Evolutionary conservation across 2,797 vertebrate genomes (phyloP).

Genomic region (Rhinoraja longicauda): DNA sequence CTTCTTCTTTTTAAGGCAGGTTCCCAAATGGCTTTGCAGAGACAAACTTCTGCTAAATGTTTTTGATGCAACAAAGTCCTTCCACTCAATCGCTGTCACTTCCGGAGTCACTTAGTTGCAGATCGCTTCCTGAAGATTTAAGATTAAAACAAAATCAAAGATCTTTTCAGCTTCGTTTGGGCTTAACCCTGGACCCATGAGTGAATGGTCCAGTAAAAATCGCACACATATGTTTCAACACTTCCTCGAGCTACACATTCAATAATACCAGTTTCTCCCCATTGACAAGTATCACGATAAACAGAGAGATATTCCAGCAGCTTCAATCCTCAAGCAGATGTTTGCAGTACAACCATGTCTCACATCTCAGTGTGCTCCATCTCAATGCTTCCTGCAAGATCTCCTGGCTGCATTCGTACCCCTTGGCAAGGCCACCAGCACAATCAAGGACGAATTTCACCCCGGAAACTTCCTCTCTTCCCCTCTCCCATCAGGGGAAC

Average conservation of each 20-base stretch:
- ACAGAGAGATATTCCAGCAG: not conserved
- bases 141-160: slow-evolving; percentile 39
- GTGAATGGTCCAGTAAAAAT: not conserved
- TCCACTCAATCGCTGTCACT: slow-evolving; percentile 86
- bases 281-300: not conserved
- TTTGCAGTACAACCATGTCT: not conserved
- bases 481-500: too few relatives aligned
- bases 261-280: not conserved
- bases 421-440: not conserved
- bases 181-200: not conserved
- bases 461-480: not conserved
- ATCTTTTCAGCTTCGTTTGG: not conserved
- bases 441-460: not conserved
- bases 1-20: not conserved
- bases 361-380: not conserved
- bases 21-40: not conserved
- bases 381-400: not conserved
- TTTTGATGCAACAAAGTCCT: not conserved
- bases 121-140: slow-evolving; percentile 79
- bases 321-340: not conserved
- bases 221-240: not conserved
- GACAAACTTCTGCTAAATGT: slow-evolving; percentile 42
- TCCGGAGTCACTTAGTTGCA: slow-evolving; percentile 91
- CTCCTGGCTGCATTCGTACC: not conserved
- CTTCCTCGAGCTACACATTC: not conserved